These are phyloP conservation scores for Aphis gossypii DNA, from an alignment of 1,140 invertebrate genomes.

Conservation along the genomic window DNA sequence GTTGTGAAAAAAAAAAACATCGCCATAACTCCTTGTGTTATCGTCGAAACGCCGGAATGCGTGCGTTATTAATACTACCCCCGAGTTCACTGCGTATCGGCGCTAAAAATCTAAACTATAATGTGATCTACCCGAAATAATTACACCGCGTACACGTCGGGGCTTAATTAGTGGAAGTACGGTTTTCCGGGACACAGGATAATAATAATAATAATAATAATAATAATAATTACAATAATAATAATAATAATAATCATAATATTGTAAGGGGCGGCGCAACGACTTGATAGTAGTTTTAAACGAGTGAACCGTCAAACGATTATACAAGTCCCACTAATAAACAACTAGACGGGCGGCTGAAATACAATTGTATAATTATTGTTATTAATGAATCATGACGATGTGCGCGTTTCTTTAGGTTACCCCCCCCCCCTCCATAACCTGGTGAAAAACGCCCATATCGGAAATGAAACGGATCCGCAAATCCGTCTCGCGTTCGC, in stretches of 20 bases:
- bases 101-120: slow-evolving; percentile 17
- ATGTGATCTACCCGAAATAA: not conserved
- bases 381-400: not conserved
- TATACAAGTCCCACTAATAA: not conserved
- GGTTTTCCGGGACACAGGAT: not conserved
- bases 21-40: not conserved
- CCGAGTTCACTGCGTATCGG: not conserved
- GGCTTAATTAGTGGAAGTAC: slow-evolving; percentile 6
- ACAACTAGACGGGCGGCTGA: too few relatives aligned
- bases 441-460: not conserved
- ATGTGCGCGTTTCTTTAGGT: not conserved
- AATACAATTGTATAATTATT: not conserved
- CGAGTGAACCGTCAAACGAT: not conserved
- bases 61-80: not conserved
- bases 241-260: not conserved
- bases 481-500: not conserved
- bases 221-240: not conserved
- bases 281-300: not conserved
- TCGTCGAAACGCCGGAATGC: not conserved
- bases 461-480: not conserved
- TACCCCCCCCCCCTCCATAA: not conserved
- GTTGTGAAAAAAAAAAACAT: slow-evolving; percentile 1
- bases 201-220: not conserved
- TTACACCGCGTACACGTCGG: not conserved
- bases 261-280: not conserved